A percentile compares a stretch with the other conserved stretches of the same genome.
phyloP scores from a whole-genome alignment of 2,113 vertebrate genomes.

The Hippocampus barbouri region DNA sequence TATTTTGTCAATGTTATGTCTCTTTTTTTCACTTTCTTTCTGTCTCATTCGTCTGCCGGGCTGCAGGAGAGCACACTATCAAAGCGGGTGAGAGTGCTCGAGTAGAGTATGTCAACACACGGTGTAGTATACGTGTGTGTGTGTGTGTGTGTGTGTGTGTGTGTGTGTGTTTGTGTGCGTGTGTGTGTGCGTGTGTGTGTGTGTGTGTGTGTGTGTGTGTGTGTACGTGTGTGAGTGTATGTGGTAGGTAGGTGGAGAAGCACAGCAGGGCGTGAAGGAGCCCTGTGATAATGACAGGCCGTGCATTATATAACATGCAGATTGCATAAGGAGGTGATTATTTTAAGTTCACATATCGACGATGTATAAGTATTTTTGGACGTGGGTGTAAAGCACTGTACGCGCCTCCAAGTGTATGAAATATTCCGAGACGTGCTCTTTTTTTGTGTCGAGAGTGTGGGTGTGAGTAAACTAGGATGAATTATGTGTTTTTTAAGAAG shows the following conservation, averaged over 20 bases:
- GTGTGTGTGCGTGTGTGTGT: conserved; percentile 27
- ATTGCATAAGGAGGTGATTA: conserved; percentile 70
- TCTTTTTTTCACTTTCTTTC: conserved; percentile 51
- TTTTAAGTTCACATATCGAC: conserved; percentile 67
- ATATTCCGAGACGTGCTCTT: conserved; percentile 48
- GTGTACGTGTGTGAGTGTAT: conserved; percentile 13
- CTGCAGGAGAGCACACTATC: conserved; percentile 61
- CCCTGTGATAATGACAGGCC: conserved; percentile 70
- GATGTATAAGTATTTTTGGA: conserved; percentile 56
- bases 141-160: conserved; percentile 26
- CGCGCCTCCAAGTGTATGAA: conserved; percentile 35
- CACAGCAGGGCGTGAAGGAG: conserved; percentile 69
- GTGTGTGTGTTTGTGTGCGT: conserved; percentile 33
- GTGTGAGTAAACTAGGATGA: conserved; percentile 54
- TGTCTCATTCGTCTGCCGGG: conserved; percentile 56
- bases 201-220: conserved; percentile 27
- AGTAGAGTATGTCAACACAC: conserved; percentile 65
- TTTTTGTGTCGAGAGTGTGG: conserved; percentile 41
- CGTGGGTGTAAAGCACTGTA: conserved; percentile 46
- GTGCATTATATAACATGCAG: conserved; percentile 69
- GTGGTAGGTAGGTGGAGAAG: conserved; percentile 62
- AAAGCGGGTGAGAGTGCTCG: conserved; percentile 60
- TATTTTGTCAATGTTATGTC: neutral
- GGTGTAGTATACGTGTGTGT: conserved; percentile 50
- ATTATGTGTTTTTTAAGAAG: conserved; percentile 57